Base-by-base conservation (phyloP, 2,797 vertebrate species). In the Catharus ustulatus region DNA sequence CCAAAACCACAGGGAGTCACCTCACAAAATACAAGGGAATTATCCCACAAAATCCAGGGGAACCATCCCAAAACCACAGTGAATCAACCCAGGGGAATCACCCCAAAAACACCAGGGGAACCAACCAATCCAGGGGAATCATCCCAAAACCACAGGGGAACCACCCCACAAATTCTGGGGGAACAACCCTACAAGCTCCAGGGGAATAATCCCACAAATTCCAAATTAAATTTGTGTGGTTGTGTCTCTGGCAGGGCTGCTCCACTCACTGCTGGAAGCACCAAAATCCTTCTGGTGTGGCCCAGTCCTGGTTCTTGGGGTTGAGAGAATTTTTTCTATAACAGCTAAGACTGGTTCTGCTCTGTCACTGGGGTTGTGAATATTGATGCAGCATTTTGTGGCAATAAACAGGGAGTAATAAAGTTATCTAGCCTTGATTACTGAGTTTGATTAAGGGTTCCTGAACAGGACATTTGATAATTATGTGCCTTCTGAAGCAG, bases 91-190 rank as follows among this genome's bases (percentile, higher is more conserved):
- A 40, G 8, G 2, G 4, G 34, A 40, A 19, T 6, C 38, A 24
- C 3, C 22, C 32, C 43, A 58, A 23, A 45, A 64, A 54, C 13
- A 15, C 20, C 26, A 10, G 11, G 4, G 9, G 48, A 40, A 5
- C 4, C n/a, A 6, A 17, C 11, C 20, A 54, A 13, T 15, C 20
- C 26, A 10, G 11, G 4, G 9, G 48, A 40, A 5, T 0, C 22
- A 13, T 11, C 7, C 40, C 61, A 30, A 46, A 46, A 46, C 11
- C 6, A 34, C 34, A 34, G 34, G 34, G 34, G 34, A 34, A 34
- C 34, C 15, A 14, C 32, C 7, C 42, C 62, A 29, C 45, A 6
- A 46, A 20, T 34, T 34, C 34, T 34, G 34, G 34, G 34, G 8
- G 34, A 34, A 34, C 34, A 34, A 8, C 34, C 34, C 34, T 34